Evolutionary conservation across 2,888 invertebrate species (phyloP).

Genomic region (Eristalis tenax): DNA sequence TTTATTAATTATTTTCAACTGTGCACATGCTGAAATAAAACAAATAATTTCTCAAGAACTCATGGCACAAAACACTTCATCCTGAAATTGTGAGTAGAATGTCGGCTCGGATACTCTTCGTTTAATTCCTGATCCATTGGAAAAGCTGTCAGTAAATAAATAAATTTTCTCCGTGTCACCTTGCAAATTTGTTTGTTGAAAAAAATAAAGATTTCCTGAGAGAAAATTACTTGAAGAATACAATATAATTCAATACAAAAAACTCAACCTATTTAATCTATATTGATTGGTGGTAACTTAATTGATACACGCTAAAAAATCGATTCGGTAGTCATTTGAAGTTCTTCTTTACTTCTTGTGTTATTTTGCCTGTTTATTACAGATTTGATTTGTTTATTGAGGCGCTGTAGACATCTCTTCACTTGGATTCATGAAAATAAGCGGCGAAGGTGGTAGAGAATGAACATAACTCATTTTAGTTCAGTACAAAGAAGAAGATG

Average conservation of each 20-base stretch:
- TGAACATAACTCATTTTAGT: conserved; percentile 45
- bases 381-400: conserved; percentile 9
- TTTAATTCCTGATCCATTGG: conserved; percentile 21
- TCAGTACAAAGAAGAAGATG: conserved; percentile 44
- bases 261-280: background rate
- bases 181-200: conserved; percentile 59
- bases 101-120: conserved; percentile 11
- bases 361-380: conserved; percentile 23
- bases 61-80: background rate
- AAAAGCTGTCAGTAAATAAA: conserved; percentile 55
- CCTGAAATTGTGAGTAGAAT: conserved; percentile 16
- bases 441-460: conserved; percentile 17
- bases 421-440: background rate
- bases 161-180: conserved; percentile 49
- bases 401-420: background rate
- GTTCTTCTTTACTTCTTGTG: conserved; percentile 8
- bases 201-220: conserved; percentile 25
- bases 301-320: conserved; percentile 34
- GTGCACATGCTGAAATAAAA: conserved; percentile 14
- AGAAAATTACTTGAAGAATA: background rate
- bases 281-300: conserved; percentile 53
- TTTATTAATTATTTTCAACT: conserved; percentile 32
- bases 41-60: background rate
- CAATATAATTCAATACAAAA: too few relatives aligned
- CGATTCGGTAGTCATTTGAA: conserved; percentile 46